Base-by-base conservation (phyloP, 2,888 invertebrate genomes). In the Quadroppia sp. region DNA sequence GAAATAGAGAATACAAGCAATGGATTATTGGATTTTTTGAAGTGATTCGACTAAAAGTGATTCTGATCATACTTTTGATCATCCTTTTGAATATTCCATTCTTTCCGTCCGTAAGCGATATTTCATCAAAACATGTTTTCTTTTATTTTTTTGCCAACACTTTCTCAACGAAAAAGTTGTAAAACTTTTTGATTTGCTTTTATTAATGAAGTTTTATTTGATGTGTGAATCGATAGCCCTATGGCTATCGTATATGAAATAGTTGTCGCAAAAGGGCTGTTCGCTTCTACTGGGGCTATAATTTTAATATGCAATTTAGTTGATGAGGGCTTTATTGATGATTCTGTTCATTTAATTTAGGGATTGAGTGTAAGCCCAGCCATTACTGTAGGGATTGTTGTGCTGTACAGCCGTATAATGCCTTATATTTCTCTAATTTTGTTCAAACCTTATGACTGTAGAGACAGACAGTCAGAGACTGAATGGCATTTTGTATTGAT, bases 321-420 rank as follows among this genome's bases (percentile, higher is more conserved):
- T 45, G 45, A 45, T 45, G 45, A 45, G 45, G 45, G 45, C 45
- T 45, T 45, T 45, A 45, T 45, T 45, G 45, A 45, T 45, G 45
- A 45, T 45, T 45, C 45, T 45, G 45, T 45, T 45, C 45, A 45
- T 45, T 45, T 45, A 45, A 45, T 45, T 45, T 45, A 45, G 45
- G 45, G 45, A 45, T 45, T 45, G 45, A 45, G 45, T 45, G 6
- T 45, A 45, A 45, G 45, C 45, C 13, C 45, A 45, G 45, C 45
- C 45, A 45, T 45, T 45, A 45, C 45, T 45, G 45, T 45, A 17
- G 45, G 45, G 45, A 45, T 45, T 45, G 45, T 2, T 11, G 13
- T 45, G 13, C 13, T 9, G 7, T 40, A 6, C 40, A 13, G 40
- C 6, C n/a, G 15, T 45, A 17, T 45, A 45, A n/a, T 11, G 6